Percentiles rank a stretch among this genome's conserved stretches.
Evolutionary conservation across 1,140 invertebrate genomes (phyloP).

Genomic region (Rhyacophila brunnea): DNA sequence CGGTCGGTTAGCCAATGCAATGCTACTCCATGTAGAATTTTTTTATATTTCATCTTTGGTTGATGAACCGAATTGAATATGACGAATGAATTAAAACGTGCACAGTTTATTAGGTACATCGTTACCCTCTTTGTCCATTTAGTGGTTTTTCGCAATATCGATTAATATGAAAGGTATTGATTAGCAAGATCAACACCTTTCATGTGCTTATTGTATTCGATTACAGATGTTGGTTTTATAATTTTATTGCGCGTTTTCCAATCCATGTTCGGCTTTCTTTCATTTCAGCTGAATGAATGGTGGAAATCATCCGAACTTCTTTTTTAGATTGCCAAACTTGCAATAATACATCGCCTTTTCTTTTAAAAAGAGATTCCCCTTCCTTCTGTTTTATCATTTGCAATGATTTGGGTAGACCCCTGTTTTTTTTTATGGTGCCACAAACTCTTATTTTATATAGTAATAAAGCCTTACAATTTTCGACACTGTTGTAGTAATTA

Average conservation of each 20-base stretch:
- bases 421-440: constrained; percentile 33
- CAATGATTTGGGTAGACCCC: constrained; percentile 24
- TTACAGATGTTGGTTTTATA: no score
- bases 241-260: constrained; percentile 22
- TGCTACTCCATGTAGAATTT: constrained; percentile 19
- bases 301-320: constrained; percentile 24
- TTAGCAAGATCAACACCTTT: no score
- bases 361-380: constrained; percentile 27
- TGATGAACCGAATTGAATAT: constrained; percentile 7
- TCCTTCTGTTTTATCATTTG: constrained; percentile 27
- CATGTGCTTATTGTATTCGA: no score
- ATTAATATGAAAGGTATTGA: no score
- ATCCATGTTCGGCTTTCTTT: constrained; percentile 29
- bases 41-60: constrained; percentile 9
- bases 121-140: constrained; percentile 26
- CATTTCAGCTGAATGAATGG: constrained; percentile 30
- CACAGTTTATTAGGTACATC: constrained; percentile 23
- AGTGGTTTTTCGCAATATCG: constrained; percentile 19
- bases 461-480: constrained; percentile 20
- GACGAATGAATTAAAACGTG: constrained; percentile 25
- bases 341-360: constrained; percentile 27
- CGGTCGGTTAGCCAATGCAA: constrained; percentile 15
- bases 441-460: constrained; percentile 29
- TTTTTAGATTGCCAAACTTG: constrained; percentile 33
- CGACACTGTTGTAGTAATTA: constrained; percentile 34